Conservation (phyloP, 2,797 vertebrate genomes). For the Diplodus puntazzo region DNA sequence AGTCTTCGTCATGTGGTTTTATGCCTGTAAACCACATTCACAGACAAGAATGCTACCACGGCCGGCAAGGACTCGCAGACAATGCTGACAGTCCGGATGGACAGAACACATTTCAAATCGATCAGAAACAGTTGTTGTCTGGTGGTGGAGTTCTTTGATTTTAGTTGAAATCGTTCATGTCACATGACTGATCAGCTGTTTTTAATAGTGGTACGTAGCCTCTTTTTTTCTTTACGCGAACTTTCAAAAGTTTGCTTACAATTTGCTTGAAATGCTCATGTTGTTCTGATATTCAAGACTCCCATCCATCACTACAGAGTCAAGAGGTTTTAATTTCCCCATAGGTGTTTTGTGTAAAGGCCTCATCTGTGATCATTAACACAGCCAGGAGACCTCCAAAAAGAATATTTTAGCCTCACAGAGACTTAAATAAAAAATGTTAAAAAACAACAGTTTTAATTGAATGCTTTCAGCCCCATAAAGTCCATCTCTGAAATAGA, state of each 20-base stretch:
- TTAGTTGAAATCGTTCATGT: neutral
- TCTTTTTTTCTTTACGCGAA: too few species aligned
- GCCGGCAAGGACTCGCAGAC: slow-evolving; percentile 19
- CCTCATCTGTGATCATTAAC: neutral
- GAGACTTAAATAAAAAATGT: neutral
- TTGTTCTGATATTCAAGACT: neutral
- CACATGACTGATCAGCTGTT: too few species aligned
- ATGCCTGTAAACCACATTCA: slow-evolving; percentile 19
- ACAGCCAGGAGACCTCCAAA: neutral
- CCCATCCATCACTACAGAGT: neutral
- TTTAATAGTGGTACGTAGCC: too few species aligned
- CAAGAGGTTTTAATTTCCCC: neutral
- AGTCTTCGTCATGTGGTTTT: neutral
- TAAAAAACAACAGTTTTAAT: neutral
- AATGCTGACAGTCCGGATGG: slow-evolving; percentile 7
- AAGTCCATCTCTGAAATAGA: neutral
- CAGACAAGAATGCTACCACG: slow-evolving; percentile 31
- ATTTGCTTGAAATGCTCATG: neutral
- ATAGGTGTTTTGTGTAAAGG: neutral
- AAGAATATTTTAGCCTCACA: neutral
- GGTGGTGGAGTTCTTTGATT: neutral
- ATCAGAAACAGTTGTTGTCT: neutral
- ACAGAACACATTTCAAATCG: neutral
- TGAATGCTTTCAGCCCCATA: neutral
- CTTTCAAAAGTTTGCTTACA: too few species aligned